A percentile compares a stretch with the other conserved stretches of the same genome.
These are phyloP conservation scores for Tokudaia tokunoshimensis DNA, from an alignment of 2,797 vertebrate genomes.

Conservation along the genomic window DNA sequence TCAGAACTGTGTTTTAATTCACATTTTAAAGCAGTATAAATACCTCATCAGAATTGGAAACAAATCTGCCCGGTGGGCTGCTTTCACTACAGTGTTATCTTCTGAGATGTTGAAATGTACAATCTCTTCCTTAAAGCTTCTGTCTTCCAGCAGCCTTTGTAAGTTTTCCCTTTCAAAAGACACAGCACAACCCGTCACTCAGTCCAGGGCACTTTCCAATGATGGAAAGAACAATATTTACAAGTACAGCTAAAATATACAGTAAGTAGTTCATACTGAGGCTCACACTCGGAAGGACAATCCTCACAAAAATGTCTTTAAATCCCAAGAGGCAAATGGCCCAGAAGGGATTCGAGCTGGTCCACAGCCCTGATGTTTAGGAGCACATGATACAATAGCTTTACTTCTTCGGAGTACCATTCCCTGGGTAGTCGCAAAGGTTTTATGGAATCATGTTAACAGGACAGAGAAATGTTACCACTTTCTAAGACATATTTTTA, in stretches of 20 bases:
- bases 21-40: constrained; percentile 25
- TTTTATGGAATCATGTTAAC: constrained; percentile 7
- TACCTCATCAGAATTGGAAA: constrained; percentile 98
- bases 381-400: neutral
- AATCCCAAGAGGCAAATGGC: constrained; percentile 36
- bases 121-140: constrained; percentile 97
- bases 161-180: constrained; percentile 93
- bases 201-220: neutral
- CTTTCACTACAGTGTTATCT: constrained; percentile 92
- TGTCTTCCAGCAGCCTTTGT: constrained; percentile 95
- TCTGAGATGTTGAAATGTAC: constrained; percentile 97
- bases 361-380: neutral
- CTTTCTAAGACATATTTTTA: constrained; percentile 15
- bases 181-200: neutral
- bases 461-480: constrained; percentile 44
- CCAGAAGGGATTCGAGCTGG: neutral
- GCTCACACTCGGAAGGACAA: neutral
- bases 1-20: neutral
- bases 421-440: constrained; percentile 10
- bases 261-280: neutral
- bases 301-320: constrained; percentile 10
- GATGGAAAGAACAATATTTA: neutral
- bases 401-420: neutral
- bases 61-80: constrained; percentile 92
- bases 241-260: neutral